phyloP scores from a whole-genome alignment of 1,140 invertebrate genomes.

The Mizuhopecten yessoensis region DNA sequence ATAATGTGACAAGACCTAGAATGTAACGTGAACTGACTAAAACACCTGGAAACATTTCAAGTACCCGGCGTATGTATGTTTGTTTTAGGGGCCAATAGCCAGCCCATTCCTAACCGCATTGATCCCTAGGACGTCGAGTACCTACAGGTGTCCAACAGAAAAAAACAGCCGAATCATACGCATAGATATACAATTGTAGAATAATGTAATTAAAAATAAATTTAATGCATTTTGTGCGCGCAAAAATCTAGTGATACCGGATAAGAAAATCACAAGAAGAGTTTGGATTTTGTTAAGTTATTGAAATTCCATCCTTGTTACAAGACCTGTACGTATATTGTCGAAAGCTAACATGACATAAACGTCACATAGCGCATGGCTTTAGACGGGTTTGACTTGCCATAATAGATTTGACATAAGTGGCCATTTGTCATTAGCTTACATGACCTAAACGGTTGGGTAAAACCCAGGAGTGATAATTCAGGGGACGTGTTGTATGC shows the following conservation, averaged over 20 bases:
- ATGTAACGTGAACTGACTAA: neutral
- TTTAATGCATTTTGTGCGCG: neutral
- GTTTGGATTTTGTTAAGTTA: neutral
- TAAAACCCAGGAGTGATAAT: neutral
- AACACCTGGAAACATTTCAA: neutral
- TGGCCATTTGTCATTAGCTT: neutral
- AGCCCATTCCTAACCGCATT: neutral
- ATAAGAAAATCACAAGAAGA: neutral
- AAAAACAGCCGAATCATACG: neutral
- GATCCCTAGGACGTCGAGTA: neutral
- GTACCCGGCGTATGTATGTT: neutral
- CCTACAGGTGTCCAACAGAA: neutral
- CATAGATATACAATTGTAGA: neutral
- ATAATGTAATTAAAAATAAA: neutral
- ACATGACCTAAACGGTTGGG: neutral
- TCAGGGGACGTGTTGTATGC: neutral
- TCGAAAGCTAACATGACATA: neutral
- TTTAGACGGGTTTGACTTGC: neutral
- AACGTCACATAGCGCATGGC: neutral
- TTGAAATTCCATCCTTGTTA: neutral
- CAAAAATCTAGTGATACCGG: no score
- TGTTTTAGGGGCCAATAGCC: neutral
- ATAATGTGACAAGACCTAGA: no score
- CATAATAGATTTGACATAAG: neutral
- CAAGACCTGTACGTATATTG: neutral